Conservation (phyloP, 2,797 vertebrate genomes). For the Pipistrellus pipistrellus region DNA sequence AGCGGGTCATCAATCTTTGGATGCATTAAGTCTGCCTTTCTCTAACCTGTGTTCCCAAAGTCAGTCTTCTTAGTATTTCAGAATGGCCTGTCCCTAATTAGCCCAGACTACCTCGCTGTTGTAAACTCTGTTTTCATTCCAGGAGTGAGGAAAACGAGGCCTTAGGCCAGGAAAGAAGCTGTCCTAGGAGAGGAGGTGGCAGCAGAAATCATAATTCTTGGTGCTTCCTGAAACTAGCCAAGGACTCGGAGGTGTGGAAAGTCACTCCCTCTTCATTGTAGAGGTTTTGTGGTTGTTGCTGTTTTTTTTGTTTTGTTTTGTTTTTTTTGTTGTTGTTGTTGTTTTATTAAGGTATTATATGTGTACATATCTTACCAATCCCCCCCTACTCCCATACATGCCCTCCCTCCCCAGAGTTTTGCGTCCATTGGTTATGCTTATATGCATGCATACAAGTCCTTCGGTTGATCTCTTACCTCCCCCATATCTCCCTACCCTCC, state of each 20-base stretch:
- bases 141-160: slow-evolving; percentile 31
- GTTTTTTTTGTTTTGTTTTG: too few relatives aligned
- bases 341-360: too few relatives aligned
- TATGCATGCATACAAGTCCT: too few relatives aligned
- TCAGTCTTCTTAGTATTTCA: slow-evolving; percentile 27
- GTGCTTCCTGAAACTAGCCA: background rate
- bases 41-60: slow-evolving; percentile 3
- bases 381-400: too few relatives aligned
- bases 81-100: slow-evolving; percentile 34
- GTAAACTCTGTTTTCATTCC: slow-evolving; percentile 65
- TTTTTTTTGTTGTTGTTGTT: too few relatives aligned
- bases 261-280: slow-evolving; percentile 7
- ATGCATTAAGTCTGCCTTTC: background rate
- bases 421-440: too few relatives aligned
- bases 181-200: background rate
- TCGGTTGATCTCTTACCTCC: too few relatives aligned
- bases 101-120: slow-evolving; percentile 55
- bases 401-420: too few relatives aligned
- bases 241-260: background rate
- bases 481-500: too few relatives aligned
- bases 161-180: background rate
- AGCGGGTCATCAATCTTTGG: background rate
- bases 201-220: background rate
- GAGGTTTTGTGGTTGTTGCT: background rate
- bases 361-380: too few relatives aligned